These are phyloP conservation scores for Malurus alboscapulatus DNA, from an alignment of 2,113 vertebrate species.

Conservation along the genomic window DNA sequence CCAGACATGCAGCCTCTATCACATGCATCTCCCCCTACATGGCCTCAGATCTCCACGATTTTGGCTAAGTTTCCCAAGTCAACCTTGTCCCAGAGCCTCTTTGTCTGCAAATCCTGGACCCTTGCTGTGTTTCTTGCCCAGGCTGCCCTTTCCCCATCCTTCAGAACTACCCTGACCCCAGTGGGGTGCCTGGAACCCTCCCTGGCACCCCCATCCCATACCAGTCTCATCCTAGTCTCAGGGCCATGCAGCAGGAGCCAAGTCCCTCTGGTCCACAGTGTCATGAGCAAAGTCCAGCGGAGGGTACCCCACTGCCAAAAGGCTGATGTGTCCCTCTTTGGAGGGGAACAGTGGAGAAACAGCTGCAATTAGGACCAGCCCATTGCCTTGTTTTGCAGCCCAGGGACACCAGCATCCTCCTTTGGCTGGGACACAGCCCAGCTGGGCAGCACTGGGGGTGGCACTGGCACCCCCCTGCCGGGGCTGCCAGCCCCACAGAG, in stretches of 20 bases:
- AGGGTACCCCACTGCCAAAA: background rate
- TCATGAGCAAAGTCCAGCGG: background rate
- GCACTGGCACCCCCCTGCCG: background rate
- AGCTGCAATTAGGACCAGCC: rapidly evolving
- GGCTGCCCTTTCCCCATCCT: background rate
- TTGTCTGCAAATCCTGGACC: background rate
- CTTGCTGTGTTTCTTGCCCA: background rate
- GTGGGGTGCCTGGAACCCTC: background rate
- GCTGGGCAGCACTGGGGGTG: too few species aligned
- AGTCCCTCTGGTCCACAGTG: background rate
- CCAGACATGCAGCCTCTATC: background rate
- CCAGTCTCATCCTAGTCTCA: background rate
- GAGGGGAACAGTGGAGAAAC: background rate
- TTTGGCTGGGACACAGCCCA: background rate
- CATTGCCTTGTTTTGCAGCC: background rate
- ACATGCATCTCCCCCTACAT: background rate
- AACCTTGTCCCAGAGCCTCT: background rate
- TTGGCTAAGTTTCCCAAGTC: background rate
- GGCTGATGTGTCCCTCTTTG: background rate
- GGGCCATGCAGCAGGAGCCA: background rate
- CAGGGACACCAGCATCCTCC: rapidly evolving
- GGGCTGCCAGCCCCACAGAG: rapidly evolving
- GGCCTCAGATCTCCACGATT: background rate
- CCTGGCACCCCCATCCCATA: background rate
- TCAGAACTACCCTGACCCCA: background rate